Percentiles rank a stretch among this genome's conserved stretches.
phyloP scores from a whole-genome alignment of 2,113 vertebrate genomes.

The Oryzias curvinotus region DNA sequence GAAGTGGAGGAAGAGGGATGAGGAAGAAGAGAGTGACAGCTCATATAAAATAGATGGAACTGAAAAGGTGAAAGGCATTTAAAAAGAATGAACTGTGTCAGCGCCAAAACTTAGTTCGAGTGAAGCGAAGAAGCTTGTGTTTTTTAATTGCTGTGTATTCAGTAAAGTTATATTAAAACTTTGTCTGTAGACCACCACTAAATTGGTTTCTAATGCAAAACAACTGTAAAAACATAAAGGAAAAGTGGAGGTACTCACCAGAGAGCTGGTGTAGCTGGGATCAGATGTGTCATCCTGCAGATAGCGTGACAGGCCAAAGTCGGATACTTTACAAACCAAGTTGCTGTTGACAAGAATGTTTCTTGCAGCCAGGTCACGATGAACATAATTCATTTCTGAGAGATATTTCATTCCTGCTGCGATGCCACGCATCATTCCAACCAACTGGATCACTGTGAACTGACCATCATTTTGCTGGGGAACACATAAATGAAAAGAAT shows the following conservation, averaged over 20 bases:
- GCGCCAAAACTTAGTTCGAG: constrained; percentile 28
- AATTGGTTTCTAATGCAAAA: background rate
- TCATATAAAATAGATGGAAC: constrained; percentile 55
- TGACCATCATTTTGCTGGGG: constrained; percentile 96
- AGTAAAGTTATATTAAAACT: background rate
- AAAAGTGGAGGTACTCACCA: constrained; percentile 77
- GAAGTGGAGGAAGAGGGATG: constrained; percentile 33
- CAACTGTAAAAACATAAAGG: background rate
- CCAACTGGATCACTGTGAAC: constrained; percentile 98
- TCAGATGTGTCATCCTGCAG: constrained; percentile 96
- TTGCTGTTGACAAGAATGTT: constrained; percentile 99
- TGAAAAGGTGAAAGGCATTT: constrained; percentile 57
- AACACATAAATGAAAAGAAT: constrained; percentile 21
- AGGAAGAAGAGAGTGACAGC: constrained; percentile 41
- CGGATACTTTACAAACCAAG: constrained; percentile 96
- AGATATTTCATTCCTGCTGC: constrained; percentile 98
- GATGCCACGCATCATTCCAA: constrained; percentile 97
- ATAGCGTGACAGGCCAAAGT: constrained; percentile 96
- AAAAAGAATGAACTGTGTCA: constrained; percentile 35
- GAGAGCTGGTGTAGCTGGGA: constrained; percentile 97
- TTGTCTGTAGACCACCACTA: background rate
- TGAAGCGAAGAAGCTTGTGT: constrained; percentile 22
- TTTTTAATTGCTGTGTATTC: constrained; percentile 6
- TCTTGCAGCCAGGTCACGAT: constrained; percentile 93
- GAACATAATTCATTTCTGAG: constrained; percentile 97